These are phyloP conservation scores for Brachypterus glaber DNA, from an alignment of 2,888 invertebrate species.

Conservation along the genomic window DNA sequence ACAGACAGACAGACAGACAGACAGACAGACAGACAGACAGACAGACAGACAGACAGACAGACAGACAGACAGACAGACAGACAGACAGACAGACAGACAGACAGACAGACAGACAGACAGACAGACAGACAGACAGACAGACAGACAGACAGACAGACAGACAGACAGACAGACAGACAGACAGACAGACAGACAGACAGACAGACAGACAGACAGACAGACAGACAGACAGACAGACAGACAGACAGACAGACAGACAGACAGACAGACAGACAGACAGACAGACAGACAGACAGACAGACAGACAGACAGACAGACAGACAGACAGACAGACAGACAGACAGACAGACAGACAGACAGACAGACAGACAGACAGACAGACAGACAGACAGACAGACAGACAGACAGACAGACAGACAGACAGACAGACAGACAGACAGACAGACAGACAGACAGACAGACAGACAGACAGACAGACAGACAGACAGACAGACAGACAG, in stretches of 20 bases:
- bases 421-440: constrained; percentile 19
- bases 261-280: constrained; percentile 21
- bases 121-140: constrained; percentile 16
- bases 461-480: constrained; percentile 18
- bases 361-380: constrained; percentile 21
- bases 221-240: constrained; percentile 19
- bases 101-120: constrained; percentile 19
- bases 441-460: constrained; percentile 20
- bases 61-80: constrained; percentile 18
- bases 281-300: constrained; percentile 21
- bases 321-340: constrained; percentile 20
- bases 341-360: constrained; percentile 20
- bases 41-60: constrained; percentile 19
- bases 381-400: constrained; percentile 21
- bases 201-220: constrained; percentile 19
- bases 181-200: constrained; percentile 19
- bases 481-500: constrained; percentile 16
- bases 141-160: constrained; percentile 35
- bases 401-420: constrained; percentile 20
- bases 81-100: constrained; percentile 20
- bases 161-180: constrained; percentile 13
- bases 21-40: constrained; percentile 20
- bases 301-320: constrained; percentile 22
- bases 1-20: constrained; percentile 20
- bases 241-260: constrained; percentile 19